These are phyloP conservation scores for Drosophila maculinotata DNA, from an alignment of 2,888 invertebrate genomes.

Conservation along the genomic window DNA sequence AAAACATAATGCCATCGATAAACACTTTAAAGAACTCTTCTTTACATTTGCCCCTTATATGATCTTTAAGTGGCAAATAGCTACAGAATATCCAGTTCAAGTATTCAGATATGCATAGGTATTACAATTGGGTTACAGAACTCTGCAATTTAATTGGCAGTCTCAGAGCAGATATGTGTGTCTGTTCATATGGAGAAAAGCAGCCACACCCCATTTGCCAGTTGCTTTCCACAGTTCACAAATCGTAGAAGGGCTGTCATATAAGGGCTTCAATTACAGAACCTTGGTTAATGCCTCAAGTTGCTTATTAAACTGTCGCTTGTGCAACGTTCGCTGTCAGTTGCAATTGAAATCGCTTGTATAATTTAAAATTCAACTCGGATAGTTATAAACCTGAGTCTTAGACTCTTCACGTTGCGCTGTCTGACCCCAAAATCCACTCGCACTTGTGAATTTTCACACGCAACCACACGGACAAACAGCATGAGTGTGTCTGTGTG, in stretches of 20 bases:
- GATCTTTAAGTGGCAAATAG: not conserved
- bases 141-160: not conserved
- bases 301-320: constrained; percentile 52
- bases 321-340: constrained; percentile 26
- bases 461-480: constrained; percentile 40
- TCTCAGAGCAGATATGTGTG: not conserved
- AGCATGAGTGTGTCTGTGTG: not conserved
- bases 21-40: not conserved
- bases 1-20: too few species aligned
- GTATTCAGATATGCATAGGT: not conserved
- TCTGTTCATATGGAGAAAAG: not conserved
- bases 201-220: not conserved
- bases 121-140: not conserved
- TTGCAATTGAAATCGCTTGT: constrained; percentile 39
- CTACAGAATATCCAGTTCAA: too few species aligned
- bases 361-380: constrained; percentile 25
- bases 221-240: not conserved
- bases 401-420: not conserved
- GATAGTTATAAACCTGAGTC: constrained; percentile 21
- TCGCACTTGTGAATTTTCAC: constrained; percentile 67
- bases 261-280: constrained; percentile 14
- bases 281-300: constrained; percentile 25
- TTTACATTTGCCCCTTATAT: too few species aligned
- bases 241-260: constrained; percentile 1
- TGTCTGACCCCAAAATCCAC: constrained; percentile 38